A percentile compares a stretch with the other conserved stretches of the same genome.
These are phyloP conservation scores for Bettongia penicillata DNA, from an alignment of 2,113 vertebrate species.

Conservation along the genomic window DNA sequence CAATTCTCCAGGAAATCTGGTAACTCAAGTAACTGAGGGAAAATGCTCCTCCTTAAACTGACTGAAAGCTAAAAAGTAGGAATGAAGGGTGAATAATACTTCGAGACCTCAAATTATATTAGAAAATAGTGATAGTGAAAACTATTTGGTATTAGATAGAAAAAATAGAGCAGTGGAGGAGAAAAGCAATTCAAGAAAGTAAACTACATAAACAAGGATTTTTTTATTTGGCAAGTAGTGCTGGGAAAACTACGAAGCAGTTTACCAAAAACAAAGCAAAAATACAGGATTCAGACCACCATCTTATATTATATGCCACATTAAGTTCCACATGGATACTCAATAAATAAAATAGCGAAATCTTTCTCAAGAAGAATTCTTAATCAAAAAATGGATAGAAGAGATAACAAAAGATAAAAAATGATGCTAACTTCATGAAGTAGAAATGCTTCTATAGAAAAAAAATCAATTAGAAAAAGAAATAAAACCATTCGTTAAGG, in stretches of 20 bases:
- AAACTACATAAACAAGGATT: background rate
- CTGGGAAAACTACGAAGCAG: background rate
- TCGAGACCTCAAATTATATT: background rate
- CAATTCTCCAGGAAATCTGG: constrained; percentile 46
- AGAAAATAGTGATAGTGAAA: background rate
- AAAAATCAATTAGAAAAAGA: background rate
- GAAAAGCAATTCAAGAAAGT: background rate
- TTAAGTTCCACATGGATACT: background rate
- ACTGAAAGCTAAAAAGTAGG: background rate
- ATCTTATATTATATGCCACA: background rate
- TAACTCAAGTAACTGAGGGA: background rate
- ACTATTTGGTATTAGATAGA: background rate
- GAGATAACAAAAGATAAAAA: background rate
- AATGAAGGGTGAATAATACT: background rate
- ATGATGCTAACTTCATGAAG: background rate
- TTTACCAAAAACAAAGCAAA: background rate
- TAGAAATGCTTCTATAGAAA: background rate
- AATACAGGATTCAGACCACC: background rate
- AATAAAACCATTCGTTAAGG: background rate
- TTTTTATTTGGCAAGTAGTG: background rate
- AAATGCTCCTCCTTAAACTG: background rate
- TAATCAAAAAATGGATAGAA: background rate
- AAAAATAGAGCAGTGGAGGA: background rate
- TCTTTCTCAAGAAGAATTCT: background rate
- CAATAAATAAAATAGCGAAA: background rate